These are phyloP conservation scores for Trissolcus basalis DNA, from an alignment of 1,140 invertebrate genomes.

Conservation along the genomic window DNA sequence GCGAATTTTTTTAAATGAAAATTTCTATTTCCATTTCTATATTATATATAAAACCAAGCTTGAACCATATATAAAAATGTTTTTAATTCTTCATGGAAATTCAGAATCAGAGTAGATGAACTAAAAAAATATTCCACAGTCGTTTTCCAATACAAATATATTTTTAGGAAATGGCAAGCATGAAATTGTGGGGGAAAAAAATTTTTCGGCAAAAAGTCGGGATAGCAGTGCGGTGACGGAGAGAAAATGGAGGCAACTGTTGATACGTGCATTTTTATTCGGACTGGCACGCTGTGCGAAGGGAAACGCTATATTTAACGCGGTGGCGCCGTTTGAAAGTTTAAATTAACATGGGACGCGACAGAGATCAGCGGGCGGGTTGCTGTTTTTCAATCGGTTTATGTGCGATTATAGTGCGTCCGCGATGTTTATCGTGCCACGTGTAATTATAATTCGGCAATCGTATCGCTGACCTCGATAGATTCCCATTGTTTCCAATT, in stretches of 20 bases:
- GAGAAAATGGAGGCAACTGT: not conserved
- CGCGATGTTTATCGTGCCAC: constrained; percentile 31
- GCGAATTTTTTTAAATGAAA: too few relatives aligned
- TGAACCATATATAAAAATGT: too few relatives aligned
- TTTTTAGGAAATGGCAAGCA: too few relatives aligned
- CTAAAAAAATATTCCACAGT: too few relatives aligned
- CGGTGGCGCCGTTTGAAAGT: constrained; percentile 40
- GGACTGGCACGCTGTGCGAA: not conserved
- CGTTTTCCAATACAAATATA: too few relatives aligned
- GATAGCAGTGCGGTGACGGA: not conserved
- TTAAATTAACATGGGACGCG: constrained; percentile 48
- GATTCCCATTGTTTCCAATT: constrained; percentile 29
- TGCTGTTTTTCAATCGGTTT: constrained; percentile 36
- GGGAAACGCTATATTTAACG: constrained; percentile 42
- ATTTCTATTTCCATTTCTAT: too few relatives aligned
- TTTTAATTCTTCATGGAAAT: too few relatives aligned
- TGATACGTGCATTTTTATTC: not conserved
- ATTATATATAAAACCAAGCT: too few relatives aligned
- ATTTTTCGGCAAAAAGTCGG: too few relatives aligned
- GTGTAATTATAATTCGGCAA: constrained; percentile 43
- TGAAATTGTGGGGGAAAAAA: too few relatives aligned
- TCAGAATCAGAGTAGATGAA: too few relatives aligned
- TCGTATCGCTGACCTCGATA: constrained; percentile 45
- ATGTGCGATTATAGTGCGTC: constrained; percentile 23
- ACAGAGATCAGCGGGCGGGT: constrained; percentile 20